Percentiles rank a stretch among this genome's conserved stretches.
Evolutionary conservation across 1,140 invertebrate species (phyloP).

Genomic region (Papilio glaucus): DNA sequence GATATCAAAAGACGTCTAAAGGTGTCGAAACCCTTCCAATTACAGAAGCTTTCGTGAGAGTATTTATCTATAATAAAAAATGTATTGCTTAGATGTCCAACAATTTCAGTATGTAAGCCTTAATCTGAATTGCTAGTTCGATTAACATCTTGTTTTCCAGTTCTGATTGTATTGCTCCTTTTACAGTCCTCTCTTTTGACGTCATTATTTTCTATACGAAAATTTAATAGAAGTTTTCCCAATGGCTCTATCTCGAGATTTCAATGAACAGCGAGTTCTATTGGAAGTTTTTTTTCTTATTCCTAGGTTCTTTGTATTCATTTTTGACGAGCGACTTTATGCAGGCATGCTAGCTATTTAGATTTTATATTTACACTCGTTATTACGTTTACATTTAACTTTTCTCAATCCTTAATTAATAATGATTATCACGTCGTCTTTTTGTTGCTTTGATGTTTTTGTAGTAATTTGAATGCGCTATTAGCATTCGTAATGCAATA

Average conservation of each 20-base stretch:
- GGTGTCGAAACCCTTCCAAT: constrained; percentile 38
- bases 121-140: constrained; percentile 28
- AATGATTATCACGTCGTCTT: constrained; percentile 3
- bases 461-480: constrained; percentile 16
- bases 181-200: constrained; percentile 18
- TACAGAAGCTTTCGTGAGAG: constrained; percentile 31
- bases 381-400: constrained; percentile 19
- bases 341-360: not conserved
- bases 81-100: constrained; percentile 30
- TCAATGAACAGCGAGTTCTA: constrained; percentile 25
- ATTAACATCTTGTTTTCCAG: constrained; percentile 26
- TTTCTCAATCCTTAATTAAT: not conserved
- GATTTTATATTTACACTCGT: constrained; percentile 1
- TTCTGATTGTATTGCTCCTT: constrained; percentile 32
- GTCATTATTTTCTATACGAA: constrained; percentile 34
- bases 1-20: constrained; percentile 34
- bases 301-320: constrained; percentile 17
- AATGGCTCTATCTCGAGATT: constrained; percentile 26
- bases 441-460: constrained; percentile 8
- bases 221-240: constrained; percentile 29
- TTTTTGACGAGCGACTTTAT: constrained; percentile 22
- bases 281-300: constrained; percentile 22
- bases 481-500: constrained; percentile 34
- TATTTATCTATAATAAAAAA: constrained; percentile 31
- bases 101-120: constrained; percentile 8